Evolutionary conservation across 2,888 invertebrate genomes (phyloP), one percentile per base, ranked within the genome.

Genomic region (Scaptomyza cyrtandrae): DNA sequence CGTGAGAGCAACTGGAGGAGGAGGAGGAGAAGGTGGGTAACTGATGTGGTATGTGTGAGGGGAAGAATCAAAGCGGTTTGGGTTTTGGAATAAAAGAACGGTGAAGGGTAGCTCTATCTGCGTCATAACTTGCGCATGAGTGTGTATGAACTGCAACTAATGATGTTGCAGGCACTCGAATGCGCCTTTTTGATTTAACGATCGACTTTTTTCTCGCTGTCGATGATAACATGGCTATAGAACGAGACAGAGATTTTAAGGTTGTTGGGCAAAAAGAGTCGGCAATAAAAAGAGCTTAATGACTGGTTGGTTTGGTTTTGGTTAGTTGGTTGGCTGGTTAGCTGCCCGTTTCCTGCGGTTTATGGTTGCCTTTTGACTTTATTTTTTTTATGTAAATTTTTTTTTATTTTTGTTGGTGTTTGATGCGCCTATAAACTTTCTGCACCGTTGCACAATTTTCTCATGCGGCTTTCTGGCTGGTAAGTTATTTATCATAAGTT

Each of bases 131-230:
- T 82, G 82, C 89, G 66, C 86, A 84, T 81, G 78, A 85, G 82
- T 71, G 88, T 83, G 88, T 87, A 87, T 87, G 88, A 88, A 88
- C 86, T 89, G 88, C 88, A 86, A 88, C 89, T 86, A 88, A 88
- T 89, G 89, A 89, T 85, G 88, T 85, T 85, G 85, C 85, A 89
- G 88, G 86, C 85, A 89, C 85, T 89, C 75, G 75, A 86, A 83
- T 83, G 84, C 78, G 86, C 80, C 80, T 83, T 88, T 85, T 89
- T 85, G 86, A 88, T 85, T 89, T 88, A 86, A 86, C 88, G 86
- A 89, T 85, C 89, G 83, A 68, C 43, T 72, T 85, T 87, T 80
- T 78, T 65, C 27, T 31, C 33, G 33, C 43, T 37, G 27, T 58
- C 56, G 39, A 43, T 44, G 55, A 79, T 75, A 75, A 58, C 70